Conservation (phyloP, 2,888 invertebrate species). For the Napeogenes sylphis region DNA sequence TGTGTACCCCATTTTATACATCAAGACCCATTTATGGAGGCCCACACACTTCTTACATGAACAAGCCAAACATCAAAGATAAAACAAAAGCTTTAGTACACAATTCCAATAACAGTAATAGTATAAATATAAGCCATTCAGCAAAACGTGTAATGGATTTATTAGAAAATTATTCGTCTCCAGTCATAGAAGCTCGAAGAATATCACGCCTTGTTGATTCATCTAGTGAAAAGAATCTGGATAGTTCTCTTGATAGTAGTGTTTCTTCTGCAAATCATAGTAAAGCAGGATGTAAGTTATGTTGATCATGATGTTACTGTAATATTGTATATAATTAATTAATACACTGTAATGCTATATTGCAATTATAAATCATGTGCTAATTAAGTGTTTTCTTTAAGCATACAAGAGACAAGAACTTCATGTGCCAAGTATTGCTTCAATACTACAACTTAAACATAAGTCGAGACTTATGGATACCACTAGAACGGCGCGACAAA, state of each 20-base stretch:
- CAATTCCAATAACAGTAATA: slow-evolving; percentile 40
- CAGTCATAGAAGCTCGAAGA: slow-evolving; percentile 86
- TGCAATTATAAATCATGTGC: not conserved
- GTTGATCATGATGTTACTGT: too few species aligned
- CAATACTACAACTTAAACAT: slow-evolving; percentile 79
- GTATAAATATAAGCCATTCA: slow-evolving; percentile 80
- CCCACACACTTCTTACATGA: slow-evolving; percentile 78
- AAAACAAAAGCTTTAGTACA: slow-evolving; percentile 45
- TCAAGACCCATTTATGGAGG: slow-evolving; percentile 88
- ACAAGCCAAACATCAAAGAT: slow-evolving; percentile 53
- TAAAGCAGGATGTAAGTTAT: slow-evolving; percentile 32
- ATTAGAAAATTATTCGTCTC: slow-evolving; percentile 89
- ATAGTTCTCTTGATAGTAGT: slow-evolving; percentile 20
- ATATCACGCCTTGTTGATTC: slow-evolving; percentile 74
- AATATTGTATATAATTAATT: too few species aligned
- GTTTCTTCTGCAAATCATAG: not conserved
- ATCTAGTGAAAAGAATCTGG: slow-evolving; percentile 33
- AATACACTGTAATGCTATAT: too few species aligned
- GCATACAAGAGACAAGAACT: slow-evolving; percentile 71
- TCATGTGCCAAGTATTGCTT: slow-evolving; percentile 79
- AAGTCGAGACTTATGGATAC: slow-evolving; percentile 78
- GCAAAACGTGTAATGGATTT: slow-evolving; percentile 87
- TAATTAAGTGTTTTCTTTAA: slow-evolving; percentile 32
- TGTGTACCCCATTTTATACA: slow-evolving; percentile 84
- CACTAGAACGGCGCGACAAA: slow-evolving; percentile 79